Evolutionary conservation across 2,797 vertebrate genomes (phyloP), one percentile per base, ranked within the genome.

Genomic region (Clamator glandarius): DNA sequence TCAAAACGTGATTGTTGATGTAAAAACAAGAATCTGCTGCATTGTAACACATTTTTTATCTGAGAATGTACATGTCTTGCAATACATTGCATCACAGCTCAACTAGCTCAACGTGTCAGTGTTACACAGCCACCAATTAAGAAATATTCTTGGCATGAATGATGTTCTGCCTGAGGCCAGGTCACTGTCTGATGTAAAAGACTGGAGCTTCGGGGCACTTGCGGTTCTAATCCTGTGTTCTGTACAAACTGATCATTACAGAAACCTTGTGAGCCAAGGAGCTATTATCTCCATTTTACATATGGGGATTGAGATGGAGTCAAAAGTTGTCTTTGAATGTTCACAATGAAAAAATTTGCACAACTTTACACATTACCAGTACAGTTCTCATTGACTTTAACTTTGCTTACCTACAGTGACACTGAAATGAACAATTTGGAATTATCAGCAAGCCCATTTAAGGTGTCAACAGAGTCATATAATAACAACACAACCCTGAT

Each of bases 81-180:
- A 6, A 91, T 51, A 64, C 74, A n/a, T 89, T 82, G 67, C 80
- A 84, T 77, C 4, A 68, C 70, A 74, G 94, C 6, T 3, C 80
- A 86, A 92, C 44, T 26, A 84, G 59, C 85, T 95, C 89, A 81
- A 90, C 50, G 64, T 89, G 64, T 93, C 95, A 76, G 80, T 44
- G 64, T 58, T 93, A 95, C 77, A 84, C 1, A 91, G 87, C 89
- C 93, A 96, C 85, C 93, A 97, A 94, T 97, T 96, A 96, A 92
- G 90, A 93, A 70, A 91, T 54, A 86, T 96, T 96, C 85, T 91
- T 95, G 95, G 89, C 69, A 91, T 92, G 93, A 96, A 95, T 82
- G 89, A 95, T 95, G 93, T 96, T 96, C 95, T 95, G 96, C 96
- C 96, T 0, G 95, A 95, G 94, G 96, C 95, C 95, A 91, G 96